Evolutionary conservation across 2,113 vertebrate genomes (phyloP), one percentile per base, ranked within the genome.

Genomic region (Notothenia coriiceps): DNA sequence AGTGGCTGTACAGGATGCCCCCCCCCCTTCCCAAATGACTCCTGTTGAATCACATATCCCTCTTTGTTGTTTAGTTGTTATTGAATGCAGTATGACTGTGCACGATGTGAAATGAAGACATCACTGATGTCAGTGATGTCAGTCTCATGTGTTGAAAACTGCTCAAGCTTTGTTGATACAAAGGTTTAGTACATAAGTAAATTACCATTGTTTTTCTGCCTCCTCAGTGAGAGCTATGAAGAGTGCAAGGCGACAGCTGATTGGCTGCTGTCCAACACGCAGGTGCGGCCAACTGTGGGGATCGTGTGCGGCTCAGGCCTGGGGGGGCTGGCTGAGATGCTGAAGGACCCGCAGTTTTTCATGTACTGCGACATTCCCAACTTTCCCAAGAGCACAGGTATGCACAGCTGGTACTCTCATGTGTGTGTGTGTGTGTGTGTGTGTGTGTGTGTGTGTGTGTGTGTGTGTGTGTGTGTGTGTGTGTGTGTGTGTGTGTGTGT

Each of bases 301-400:
- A 95, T 98, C 15, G 96, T 98, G 77, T 97, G 96, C 13, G 96
- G 97, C 4, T 97, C 97, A 1, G 97, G 97, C 2, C 80, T 98
- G 20, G 97, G 97, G 2, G 93, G 92, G 1, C 91, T 98, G 71
- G 95, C 93, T 2, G 74, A 96, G 1, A 94, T 92, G 62, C 70
- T 98, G 78, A 96, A 96, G 70, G 86, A 97, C 40, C 84, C 89
- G 0, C 84, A 95, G 55, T 40, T 44, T 57, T 95, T 97, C 86
- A 91, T 94, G 15, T 98, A 97, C 92, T 79, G 66, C 0, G 95
- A 97, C 20, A 97, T 98, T 64, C 97, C 97, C 33, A 96, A 97
- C 88, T 98, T 98, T 79, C 96, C 96, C 2, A 65, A 62, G 52
- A 97, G 96, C 91, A 95, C 94, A 87, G 94, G 94, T 95, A 77